A percentile compares a stretch with the other conserved stretches of the same genome.
phyloP scores from a whole-genome alignment of 2,797 vertebrate species.

The Pygocentrus nattereri region DNA sequence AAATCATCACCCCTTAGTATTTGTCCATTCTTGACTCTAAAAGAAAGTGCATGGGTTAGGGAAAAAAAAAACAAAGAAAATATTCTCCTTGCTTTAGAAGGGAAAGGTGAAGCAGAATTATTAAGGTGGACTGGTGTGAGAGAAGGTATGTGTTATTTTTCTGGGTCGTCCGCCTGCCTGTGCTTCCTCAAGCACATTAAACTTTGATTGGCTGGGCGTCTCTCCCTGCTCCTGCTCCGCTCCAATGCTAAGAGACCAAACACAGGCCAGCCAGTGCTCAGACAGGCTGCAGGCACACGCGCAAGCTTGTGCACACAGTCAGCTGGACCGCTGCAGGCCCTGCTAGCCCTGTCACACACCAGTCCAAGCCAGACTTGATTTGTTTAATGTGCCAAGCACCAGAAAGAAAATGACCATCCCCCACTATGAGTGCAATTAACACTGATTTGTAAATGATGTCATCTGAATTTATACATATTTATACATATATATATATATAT shows the following conservation, averaged over 20 bases:
- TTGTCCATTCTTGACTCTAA: too few species aligned
- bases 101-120: conserved; percentile 4
- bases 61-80: too few species aligned
- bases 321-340: background rate
- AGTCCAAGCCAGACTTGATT: conserved; percentile 15
- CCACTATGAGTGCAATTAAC: background rate
- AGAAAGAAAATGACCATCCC: conserved; percentile 10
- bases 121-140: background rate
- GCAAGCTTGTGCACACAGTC: conserved; percentile 1
- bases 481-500: too few species aligned
- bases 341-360: conserved; percentile 21
- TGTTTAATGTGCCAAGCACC: conserved; percentile 20
- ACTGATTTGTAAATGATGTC: background rate
- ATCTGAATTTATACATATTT: background rate
- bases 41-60: too few species aligned
- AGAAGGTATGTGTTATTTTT: conserved; percentile 64
- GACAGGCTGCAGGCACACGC: conserved; percentile 53
- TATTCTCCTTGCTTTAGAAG: background rate
- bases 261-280: conserved; percentile 71
- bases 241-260: conserved; percentile 71
- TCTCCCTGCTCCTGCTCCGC: conserved; percentile 61
- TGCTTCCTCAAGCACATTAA: conserved; percentile 73
- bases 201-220: conserved; percentile 75
- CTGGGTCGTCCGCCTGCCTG: conserved; percentile 76
- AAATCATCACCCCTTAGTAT: too few species aligned